phyloP scores from a whole-genome alignment of 2,888 invertebrate genomes.

The Hipparchia semele region DNA sequence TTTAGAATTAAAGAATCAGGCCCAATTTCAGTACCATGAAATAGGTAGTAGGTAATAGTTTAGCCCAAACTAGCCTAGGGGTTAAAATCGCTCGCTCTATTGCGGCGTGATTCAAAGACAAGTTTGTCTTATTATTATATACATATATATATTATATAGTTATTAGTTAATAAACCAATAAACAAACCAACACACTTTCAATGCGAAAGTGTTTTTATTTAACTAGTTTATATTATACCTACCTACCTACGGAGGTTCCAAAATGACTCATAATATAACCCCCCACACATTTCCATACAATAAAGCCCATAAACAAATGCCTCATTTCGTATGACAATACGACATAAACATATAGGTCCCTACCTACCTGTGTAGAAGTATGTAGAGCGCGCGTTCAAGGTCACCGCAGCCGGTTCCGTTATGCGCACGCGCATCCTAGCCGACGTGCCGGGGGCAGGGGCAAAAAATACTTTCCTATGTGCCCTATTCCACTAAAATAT shows the following conservation, averaged over 20 bases:
- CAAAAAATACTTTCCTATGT: slow-evolving; percentile 5
- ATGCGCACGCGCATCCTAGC: slow-evolving; percentile 54
- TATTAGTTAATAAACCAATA: too few relatives aligned
- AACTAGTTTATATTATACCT: too few relatives aligned
- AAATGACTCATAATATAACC: background rate
- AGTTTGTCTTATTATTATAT: too few relatives aligned
- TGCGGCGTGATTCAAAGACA: too few relatives aligned
- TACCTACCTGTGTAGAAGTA: slow-evolving; percentile 17
- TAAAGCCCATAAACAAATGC: slow-evolving; percentile 14
- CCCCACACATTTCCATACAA: slow-evolving; percentile 14
- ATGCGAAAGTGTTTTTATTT: too few relatives aligned
- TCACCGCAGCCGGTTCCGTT: slow-evolving; percentile 53
- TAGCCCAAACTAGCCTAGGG: too few relatives aligned
- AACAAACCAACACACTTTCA: too few relatives aligned
- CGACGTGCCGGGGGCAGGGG: background rate
- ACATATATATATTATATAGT: too few relatives aligned
- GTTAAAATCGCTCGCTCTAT: too few relatives aligned
- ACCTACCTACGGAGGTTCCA: background rate
- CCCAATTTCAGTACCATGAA: too few relatives aligned
- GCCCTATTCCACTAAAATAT: slow-evolving; percentile 3
- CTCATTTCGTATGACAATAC: slow-evolving; percentile 18
- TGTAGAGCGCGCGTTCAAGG: slow-evolving; percentile 43
- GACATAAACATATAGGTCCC: slow-evolving; percentile 23
- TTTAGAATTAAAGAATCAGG: too few relatives aligned
- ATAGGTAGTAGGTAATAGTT: too few relatives aligned